Evolutionary conservation across 1,140 invertebrate species (phyloP).

Genomic region (Drosophila bocki): DNA sequence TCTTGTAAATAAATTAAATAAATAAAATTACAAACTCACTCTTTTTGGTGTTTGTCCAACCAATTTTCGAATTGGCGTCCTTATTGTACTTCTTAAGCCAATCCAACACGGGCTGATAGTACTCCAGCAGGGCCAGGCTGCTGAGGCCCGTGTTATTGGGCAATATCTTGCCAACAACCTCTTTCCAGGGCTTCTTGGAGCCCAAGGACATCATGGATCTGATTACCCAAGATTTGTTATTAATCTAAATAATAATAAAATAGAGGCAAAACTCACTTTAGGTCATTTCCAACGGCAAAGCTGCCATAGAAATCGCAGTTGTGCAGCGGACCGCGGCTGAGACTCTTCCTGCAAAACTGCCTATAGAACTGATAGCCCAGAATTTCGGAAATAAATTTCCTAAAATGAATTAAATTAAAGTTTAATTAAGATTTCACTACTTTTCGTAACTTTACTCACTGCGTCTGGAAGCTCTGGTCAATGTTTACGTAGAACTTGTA

Average conservation of each 20-base stretch:
- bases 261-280: constrained; percentile 64
- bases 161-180: constrained; percentile 86
- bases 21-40: constrained; percentile 44
- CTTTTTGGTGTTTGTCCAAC: constrained; percentile 69
- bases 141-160: constrained; percentile 86
- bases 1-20: no score
- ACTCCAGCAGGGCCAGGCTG: constrained; percentile 80
- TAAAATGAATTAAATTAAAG: constrained; percentile 1
- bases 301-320: constrained; percentile 87
- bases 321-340: constrained; percentile 86
- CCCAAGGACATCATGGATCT: constrained; percentile 87
- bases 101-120: constrained; percentile 82
- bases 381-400: constrained; percentile 79
- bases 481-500: constrained; percentile 82
- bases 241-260: background rate
- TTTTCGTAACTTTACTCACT: constrained; percentile 39
- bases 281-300: constrained; percentile 83
- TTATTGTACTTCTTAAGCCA: constrained; percentile 80
- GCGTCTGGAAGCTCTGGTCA: constrained; percentile 74
- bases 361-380: constrained; percentile 86
- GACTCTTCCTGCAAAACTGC: constrained; percentile 87
- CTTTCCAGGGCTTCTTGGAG: constrained; percentile 87
- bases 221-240: background rate
- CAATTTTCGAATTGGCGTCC: constrained; percentile 63
- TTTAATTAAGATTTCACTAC: no score